Percentiles rank a stretch among this genome's conserved stretches.
These are phyloP conservation scores for Ormyrus pomaceus DNA, from an alignment of 2,888 invertebrate genomes.

Conservation along the genomic window DNA sequence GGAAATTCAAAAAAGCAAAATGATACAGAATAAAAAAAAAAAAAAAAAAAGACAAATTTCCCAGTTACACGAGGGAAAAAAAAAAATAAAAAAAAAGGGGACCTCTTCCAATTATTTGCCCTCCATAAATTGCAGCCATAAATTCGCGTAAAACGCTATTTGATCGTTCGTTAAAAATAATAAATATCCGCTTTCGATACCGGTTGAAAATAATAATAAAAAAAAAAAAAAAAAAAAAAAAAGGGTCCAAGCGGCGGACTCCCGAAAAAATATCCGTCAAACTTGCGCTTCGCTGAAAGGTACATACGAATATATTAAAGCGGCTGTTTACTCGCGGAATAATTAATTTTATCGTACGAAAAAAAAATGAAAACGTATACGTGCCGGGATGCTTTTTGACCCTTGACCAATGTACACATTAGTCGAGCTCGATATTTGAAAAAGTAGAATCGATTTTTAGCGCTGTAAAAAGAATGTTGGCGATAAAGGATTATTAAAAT, in stretches of 20 bases:
- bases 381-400: background rate
- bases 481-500: background rate
- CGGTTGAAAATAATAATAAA: background rate
- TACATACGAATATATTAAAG: slow-evolving; percentile 70
- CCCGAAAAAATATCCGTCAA: background rate
- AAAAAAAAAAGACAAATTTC: slow-evolving; percentile 1
- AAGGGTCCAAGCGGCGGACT: background rate
- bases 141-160: background rate
- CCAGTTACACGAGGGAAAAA: background rate
- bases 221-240: slow-evolving; percentile 10
- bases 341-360: slow-evolving; percentile 64
- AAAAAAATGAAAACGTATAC: too few species aligned
- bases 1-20: too few species aligned
- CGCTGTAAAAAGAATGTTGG: background rate
- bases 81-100: background rate
- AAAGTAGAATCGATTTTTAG: slow-evolving; percentile 5
- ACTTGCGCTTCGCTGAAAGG: slow-evolving; percentile 59
- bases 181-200: slow-evolving; percentile 7
- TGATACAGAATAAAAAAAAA: too few species aligned
- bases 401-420: slow-evolving; percentile 17
- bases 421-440: background rate
- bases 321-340: slow-evolving; percentile 69
- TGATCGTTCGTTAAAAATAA: slow-evolving; percentile 26
- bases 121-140: background rate
- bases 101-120: too few species aligned